A percentile compares a stretch with the other conserved stretches of the same genome.
Conservation (phyloP, 2,113 vertebrate species). For the Leucosticte australis region DNA sequence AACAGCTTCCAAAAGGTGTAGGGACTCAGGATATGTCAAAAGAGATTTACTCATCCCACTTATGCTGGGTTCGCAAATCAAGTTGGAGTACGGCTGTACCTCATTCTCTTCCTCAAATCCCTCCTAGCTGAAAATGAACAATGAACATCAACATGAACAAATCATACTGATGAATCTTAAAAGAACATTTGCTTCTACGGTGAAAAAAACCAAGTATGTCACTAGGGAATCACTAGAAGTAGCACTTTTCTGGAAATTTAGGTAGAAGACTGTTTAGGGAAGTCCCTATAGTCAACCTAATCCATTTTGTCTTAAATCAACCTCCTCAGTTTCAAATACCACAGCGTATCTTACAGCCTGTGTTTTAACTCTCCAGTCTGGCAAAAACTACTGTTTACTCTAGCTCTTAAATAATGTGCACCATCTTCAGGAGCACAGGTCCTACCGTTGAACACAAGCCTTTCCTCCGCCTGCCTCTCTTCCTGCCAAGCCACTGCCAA, state of each 20-base stretch:
- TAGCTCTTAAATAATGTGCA: conserved; percentile 20
- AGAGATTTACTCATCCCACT: background rate
- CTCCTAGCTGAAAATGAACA: background rate
- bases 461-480: conserved; percentile 49
- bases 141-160: background rate
- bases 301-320: background rate
- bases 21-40: background rate
- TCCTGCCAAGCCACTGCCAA: conserved; percentile 29
- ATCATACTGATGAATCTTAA: background rate
- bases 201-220: background rate
- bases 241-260: background rate
- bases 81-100: background rate
- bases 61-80: background rate
- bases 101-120: background rate
- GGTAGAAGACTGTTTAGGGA: background rate
- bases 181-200: background rate
- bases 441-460: conserved; percentile 68
- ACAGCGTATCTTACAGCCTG: background rate
- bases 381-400: conserved; percentile 29
- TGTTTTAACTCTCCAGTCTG: background rate
- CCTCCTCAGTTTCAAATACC: background rate
- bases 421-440: conserved; percentile 59
- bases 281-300: background rate
- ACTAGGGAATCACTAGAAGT: background rate
- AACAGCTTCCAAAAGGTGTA: background rate